Conservation (phyloP, 2,113 vertebrate genomes). For the Nesoenas mayeri region DNA sequence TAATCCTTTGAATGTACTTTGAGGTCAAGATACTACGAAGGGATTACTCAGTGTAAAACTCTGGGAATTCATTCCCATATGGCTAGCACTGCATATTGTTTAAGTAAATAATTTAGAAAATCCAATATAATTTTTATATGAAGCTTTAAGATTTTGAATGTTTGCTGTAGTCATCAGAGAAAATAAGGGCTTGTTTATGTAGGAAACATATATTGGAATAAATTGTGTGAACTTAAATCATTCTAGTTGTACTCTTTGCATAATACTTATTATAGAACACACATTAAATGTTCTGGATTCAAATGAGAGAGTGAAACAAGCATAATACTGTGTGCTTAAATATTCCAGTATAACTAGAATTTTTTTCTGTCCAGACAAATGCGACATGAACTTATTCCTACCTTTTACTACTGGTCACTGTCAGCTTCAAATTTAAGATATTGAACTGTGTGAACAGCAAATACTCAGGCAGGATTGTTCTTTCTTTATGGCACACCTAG, state of each 20-base stretch:
- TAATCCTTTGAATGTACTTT: background rate
- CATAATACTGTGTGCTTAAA: background rate
- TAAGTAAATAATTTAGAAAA: background rate
- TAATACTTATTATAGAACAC: background rate
- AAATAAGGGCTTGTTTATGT: background rate
- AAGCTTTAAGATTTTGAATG: background rate
- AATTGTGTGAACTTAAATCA: background rate
- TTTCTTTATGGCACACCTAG: background rate
- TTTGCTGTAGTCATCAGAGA: background rate
- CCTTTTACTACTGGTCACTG: background rate
- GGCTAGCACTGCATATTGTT: background rate
- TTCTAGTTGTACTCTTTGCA: background rate
- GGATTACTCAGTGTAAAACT: background rate
- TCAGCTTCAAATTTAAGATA: background rate
- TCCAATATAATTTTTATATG: background rate
- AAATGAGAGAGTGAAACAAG: background rate
- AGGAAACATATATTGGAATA: background rate
- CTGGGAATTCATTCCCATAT: background rate
- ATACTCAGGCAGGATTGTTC: background rate
- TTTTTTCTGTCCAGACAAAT: background rate
- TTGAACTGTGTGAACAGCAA: background rate
- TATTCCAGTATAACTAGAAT: background rate
- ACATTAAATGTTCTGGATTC: background rate
- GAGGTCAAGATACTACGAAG: background rate
- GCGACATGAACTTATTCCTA: background rate